Base-by-base conservation (phyloP, 1,140 invertebrate species). In the Metaphire vulgaris region DNA sequence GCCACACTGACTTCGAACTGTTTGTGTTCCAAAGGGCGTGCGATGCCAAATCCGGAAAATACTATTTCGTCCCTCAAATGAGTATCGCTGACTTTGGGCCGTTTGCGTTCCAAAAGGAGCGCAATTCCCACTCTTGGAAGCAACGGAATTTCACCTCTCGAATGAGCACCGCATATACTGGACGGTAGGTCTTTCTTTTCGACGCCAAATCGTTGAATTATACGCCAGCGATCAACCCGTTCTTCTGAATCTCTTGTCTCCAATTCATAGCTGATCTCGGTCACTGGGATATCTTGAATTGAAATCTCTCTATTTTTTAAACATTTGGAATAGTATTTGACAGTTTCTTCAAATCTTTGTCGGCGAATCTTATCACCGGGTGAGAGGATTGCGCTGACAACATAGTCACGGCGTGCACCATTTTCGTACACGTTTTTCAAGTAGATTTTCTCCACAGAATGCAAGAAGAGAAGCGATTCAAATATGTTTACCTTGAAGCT, bases 401-500 rank as follows among this genome's bases (percentile, higher is more conserved):
- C 6, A 56, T 56, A 56, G 6, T 6, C 21, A 12, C 21, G 6
- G 6, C 6, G 41, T 21, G 6, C 41, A 56, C 41, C 41, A 12
- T 6, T 56, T 21, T 21, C 41, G 21, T 56, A 6, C 41, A 56
- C 21, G 33, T 56, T n/a, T n/a, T 6, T 26, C 0, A 56, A n/a
- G n/a, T 73, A 16, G 1, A 56, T 73, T 1, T 33, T 26, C 33
- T 73, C 72, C 2, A 56, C 30, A 56, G 72, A 73, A 21, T 73
- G 33, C 41, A 73, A 41, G 28, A 73, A 73, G 21, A 73, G 14
- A 28, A 73, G 34, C 14, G 28, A 56, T 1, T 33, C 1, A 16
- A 29, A 41, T n/a, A 41, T 41, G 28, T 56, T n/a, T 12, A 16
- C 0, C 6, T 73, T 64, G 34, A 73, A 56, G 15, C 28, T 41